Evolutionary conservation across 2,888 invertebrate species (phyloP).

Genomic region (Hirtodrosophila duncani): DNA sequence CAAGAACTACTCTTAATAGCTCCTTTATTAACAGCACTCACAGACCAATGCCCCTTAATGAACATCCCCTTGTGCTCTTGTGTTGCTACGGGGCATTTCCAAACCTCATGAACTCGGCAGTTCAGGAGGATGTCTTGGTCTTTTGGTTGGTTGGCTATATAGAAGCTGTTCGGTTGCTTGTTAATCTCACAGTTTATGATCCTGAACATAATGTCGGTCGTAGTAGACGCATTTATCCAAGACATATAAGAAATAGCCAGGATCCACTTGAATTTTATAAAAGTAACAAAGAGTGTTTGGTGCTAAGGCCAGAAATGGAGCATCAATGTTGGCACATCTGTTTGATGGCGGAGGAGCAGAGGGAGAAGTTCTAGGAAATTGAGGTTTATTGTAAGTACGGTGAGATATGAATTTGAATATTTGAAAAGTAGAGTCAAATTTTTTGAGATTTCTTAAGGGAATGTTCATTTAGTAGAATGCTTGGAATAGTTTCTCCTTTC

Average conservation of each 20-base stretch:
- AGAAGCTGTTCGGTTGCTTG: neutral
- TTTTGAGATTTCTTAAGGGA: too few species aligned
- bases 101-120: neutral
- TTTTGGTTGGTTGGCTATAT: conserved; percentile 2
- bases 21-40: neutral
- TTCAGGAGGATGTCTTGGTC: neutral
- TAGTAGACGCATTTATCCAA: neutral
- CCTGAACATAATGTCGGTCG: neutral
- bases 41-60: neutral
- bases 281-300: neutral
- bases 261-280: neutral
- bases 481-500: too few species aligned
- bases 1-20: too few species aligned
- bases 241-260: neutral
- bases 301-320: neutral
- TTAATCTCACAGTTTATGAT: neutral
- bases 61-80: too few species aligned
- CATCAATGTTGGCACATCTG: neutral
- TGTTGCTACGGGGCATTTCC: neutral
- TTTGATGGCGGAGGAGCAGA: neutral
- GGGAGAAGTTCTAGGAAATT: neutral
- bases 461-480: too few species aligned
- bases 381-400: too few species aligned
- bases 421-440: too few species aligned
- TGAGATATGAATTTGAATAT: too few species aligned